A percentile compares a stretch with the other conserved stretches of the same genome.
These are phyloP conservation scores for Parelbella ahira DNA, from an alignment of 2,888 invertebrate species.

Conservation along the genomic window DNA sequence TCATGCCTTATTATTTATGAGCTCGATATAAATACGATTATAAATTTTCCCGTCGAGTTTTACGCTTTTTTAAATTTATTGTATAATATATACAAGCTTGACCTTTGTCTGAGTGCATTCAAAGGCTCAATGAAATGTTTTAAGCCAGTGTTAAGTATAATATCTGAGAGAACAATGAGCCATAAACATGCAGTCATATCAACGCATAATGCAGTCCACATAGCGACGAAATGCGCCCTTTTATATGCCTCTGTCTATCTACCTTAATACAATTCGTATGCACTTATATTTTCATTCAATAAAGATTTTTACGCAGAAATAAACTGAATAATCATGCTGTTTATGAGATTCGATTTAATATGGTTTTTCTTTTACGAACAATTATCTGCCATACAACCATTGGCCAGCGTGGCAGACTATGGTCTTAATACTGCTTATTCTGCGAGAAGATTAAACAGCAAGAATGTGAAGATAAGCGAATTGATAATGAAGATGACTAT, in stretches of 20 bases:
- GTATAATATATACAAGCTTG: conserved; percentile 31
- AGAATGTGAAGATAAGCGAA: too few relatives aligned
- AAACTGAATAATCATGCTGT: too few relatives aligned
- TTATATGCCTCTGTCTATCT: conserved; percentile 39
- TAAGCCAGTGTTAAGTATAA: conserved; percentile 63
- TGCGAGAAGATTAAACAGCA: too few relatives aligned
- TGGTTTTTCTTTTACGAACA: too few relatives aligned
- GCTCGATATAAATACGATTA: conserved; percentile 31
- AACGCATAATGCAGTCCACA: conserved; percentile 60
- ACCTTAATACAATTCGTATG: conserved; percentile 11
- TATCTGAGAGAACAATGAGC: conserved; percentile 66
- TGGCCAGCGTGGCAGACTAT: too few relatives aligned
- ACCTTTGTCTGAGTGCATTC: conserved; percentile 55
- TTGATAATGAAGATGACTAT: too few relatives aligned
- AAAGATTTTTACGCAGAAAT: too few relatives aligned
- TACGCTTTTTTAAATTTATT: conserved; percentile 25
- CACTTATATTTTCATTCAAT: too few relatives aligned
- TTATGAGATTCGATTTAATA: too few relatives aligned
- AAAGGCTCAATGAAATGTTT: conserved; percentile 58
- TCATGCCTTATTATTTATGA: conserved; percentile 31
- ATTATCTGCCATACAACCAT: too few relatives aligned
- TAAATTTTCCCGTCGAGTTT: conserved; percentile 34
- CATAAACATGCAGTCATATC: conserved; percentile 69
- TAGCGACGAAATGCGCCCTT: conserved; percentile 51
- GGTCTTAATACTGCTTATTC: too few relatives aligned